phyloP scores from a whole-genome alignment of 2,888 invertebrate species.

The Standfussiana lucernea region DNA sequence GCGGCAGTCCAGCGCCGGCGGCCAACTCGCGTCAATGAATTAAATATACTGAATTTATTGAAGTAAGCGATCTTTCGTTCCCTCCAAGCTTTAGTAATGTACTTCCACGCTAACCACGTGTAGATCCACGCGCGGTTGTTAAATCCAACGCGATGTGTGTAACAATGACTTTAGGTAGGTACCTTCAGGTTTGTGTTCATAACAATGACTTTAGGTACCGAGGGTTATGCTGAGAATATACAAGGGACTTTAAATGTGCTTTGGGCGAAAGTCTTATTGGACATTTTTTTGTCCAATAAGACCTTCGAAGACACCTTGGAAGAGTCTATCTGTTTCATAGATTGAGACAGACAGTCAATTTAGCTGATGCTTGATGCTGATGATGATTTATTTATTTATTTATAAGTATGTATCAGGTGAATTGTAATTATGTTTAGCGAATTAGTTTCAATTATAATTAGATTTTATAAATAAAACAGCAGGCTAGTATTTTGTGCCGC shows the following conservation, averaged over 20 bases:
- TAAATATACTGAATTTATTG: slow-evolving; percentile 62
- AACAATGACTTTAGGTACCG: neutral
- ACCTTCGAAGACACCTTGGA: neutral
- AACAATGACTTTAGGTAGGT: neutral
- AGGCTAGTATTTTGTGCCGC: neutral
- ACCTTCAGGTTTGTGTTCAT: too few species aligned
- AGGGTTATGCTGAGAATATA: neutral
- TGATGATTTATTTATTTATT: too few species aligned
- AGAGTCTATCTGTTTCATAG: neutral
- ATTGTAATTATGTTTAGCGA: neutral
- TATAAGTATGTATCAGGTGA: neutral
- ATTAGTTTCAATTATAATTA: neutral
- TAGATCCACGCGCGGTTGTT: slow-evolving; percentile 21
- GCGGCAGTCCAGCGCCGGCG: slow-evolving; percentile 3
- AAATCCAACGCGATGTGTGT: slow-evolving; percentile 1
- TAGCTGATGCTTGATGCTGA: neutral
- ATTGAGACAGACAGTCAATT: neutral
- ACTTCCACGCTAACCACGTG: neutral
- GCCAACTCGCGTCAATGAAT: slow-evolving; percentile 54
- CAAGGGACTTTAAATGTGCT: neutral
- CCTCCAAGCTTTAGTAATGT: slow-evolving; percentile 10
- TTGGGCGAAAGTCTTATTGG: neutral
- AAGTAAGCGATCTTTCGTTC: slow-evolving; percentile 32
- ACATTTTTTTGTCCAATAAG: too few species aligned
- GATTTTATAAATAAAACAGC: neutral